A percentile compares a stretch with the other conserved stretches of the same genome.
Conservation (phyloP, 2,888 invertebrate species). For the Machimus rusticus region DNA sequence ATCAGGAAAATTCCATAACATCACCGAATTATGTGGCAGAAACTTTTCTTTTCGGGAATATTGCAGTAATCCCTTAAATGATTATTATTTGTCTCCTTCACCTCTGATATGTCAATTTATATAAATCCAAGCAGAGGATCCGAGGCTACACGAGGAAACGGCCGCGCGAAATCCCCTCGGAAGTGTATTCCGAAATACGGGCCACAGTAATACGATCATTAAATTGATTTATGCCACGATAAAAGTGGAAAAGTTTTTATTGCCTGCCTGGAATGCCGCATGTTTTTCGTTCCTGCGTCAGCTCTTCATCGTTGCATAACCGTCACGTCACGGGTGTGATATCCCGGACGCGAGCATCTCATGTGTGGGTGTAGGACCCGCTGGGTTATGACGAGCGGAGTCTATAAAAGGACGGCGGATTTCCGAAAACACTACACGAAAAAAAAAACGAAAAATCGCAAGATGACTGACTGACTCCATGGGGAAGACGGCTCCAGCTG, state of each 20-base stretch:
- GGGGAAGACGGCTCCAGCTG: neutral
- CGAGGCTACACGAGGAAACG: neutral
- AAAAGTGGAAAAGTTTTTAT: slow-evolving; percentile 37
- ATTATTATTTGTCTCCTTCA: neutral
- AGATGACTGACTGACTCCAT: slow-evolving; percentile 2
- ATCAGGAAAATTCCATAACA: neutral
- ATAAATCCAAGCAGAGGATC: neutral
- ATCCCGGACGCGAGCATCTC: neutral
- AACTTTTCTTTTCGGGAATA: neutral
- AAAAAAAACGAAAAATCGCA: neutral
- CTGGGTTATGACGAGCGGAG: neutral
- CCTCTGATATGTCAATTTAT: neutral
- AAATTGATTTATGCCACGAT: slow-evolving; percentile 39
- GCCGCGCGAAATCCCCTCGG: neutral
- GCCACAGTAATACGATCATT: slow-evolving; percentile 23
- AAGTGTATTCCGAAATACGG: neutral
- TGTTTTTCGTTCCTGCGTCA: neutral
- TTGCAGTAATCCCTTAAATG: neutral
- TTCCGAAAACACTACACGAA: neutral
- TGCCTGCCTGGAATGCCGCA: slow-evolving; percentile 19
- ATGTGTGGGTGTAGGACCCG: neutral
- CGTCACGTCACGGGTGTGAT: neutral
- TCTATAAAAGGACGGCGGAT: neutral
- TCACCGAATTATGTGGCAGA: neutral
- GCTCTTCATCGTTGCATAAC: slow-evolving; percentile 7